phyloP scores from a whole-genome alignment of 2,888 invertebrate genomes.

The Mycalesis mineus region DNA sequence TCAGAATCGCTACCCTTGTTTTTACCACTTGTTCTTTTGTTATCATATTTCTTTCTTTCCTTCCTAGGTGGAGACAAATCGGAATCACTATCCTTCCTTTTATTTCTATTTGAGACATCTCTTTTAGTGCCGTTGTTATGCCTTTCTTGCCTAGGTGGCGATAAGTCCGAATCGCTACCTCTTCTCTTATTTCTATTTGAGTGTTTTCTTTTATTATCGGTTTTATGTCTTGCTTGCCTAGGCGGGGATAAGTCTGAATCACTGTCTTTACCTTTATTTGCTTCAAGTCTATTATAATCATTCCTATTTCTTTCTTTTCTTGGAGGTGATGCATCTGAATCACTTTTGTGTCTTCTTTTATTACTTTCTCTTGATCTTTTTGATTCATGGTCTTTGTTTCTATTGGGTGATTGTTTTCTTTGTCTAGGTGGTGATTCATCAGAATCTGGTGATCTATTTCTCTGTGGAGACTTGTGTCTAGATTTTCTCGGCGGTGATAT shows the following conservation, averaged over 20 bases:
- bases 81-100: conserved; percentile 42
- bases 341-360: conserved; percentile 17
- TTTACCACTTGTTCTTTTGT: conserved; percentile 26
- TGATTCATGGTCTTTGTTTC: conserved; percentile 6
- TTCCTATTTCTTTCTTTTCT: conserved; percentile 33
- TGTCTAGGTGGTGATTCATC: conserved; percentile 49
- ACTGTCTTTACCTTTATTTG: conserved; percentile 31
- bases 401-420: conserved; percentile 28
- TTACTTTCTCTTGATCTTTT: neutral
- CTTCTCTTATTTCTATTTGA: conserved; percentile 20
- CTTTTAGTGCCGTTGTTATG: conserved; percentile 14
- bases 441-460: conserved; percentile 37
- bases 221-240: conserved; percentile 33
- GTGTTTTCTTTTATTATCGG: conserved; percentile 28
- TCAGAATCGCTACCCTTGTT: conserved; percentile 45
- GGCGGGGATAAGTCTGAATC: conserved; percentile 53
- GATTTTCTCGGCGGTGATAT: conserved; percentile 34
- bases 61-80: conserved; percentile 53
- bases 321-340: conserved; percentile 51
- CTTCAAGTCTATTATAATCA: conserved; percentile 28
- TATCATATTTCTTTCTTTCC: conserved; percentile 13
- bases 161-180: conserved; percentile 48
- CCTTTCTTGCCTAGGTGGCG: conserved; percentile 45
- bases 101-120: conserved; percentile 5
- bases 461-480: conserved; percentile 26